Base-by-base conservation (phyloP, 23 tunicate species). In the Halocynthia aurantium region DNA sequence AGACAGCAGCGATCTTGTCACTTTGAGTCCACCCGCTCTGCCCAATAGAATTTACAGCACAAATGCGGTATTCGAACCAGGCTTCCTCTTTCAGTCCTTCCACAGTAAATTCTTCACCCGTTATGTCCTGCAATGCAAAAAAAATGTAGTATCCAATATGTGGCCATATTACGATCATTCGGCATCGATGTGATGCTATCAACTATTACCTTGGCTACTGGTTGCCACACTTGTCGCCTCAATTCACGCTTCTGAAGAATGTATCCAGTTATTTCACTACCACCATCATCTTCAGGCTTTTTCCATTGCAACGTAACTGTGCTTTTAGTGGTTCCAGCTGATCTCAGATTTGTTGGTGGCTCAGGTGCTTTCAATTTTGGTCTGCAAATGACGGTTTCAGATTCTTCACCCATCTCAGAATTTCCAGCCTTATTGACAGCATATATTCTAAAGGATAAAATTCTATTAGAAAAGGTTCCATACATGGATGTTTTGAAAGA, bases 401-500 rank as follows among this genome's bases (percentile, higher is more conserved):
- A 84, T 8, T 50, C 86, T 51, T 93, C 94, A 22, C 88, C 76
- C 13, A 92, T 81, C 71, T 87, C 86, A 18, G 98, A 93, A 20
- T 87, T 76, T 22, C 98, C 98, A 53, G 98, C 98, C 58, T 69
- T 55, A 62, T 96, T 96, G 6, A 78, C 86, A 51, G 99, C 99
- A 53, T 76, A 70, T 9, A 96, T 80, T 53, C 99, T 85, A 77
- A 21, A 75, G 19, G n/a, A 15, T 15, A 68, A 15, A 12, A 68
- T 58, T 58, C 2, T 5, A 58, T 57, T 57, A 15, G 4, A n/a
- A 15, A 58, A 58, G 15, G 15, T 58, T 58, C 1, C 15, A n/a
- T 13, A n/a, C n/a, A 58, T 58, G 63, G 17, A 1, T 13, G 15
- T 58, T 4, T 58, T 58, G n/a, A 58, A 1, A 58, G 63, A n/a